phyloP scores from a whole-genome alignment of 2,113 vertebrate species.

The Turnix velox region DNA sequence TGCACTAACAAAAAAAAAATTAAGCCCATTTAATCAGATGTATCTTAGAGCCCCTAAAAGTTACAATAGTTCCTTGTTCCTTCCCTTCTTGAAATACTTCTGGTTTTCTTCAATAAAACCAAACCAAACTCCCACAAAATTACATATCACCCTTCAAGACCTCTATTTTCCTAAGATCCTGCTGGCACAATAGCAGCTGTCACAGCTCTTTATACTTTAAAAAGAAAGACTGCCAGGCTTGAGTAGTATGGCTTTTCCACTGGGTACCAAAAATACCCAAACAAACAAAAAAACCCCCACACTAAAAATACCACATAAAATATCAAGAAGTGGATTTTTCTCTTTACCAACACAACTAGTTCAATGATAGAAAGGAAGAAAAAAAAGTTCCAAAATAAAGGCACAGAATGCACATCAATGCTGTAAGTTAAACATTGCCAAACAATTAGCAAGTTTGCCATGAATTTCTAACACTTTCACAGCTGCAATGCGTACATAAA shows the following conservation, averaged over 20 bases:
- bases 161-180: neutral
- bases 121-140: neutral
- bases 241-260: neutral
- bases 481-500: neutral
- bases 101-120: neutral
- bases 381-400: neutral
- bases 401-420: neutral
- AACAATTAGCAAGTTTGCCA: neutral
- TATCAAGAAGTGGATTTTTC: fast-evolving
- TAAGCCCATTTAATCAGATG: neutral
- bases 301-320: neutral
- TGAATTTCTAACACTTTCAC: neutral
- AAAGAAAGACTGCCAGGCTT: neutral
- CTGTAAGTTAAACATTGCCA: neutral
- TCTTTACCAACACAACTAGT: neutral
- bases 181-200: fast-evolving
- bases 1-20: neutral
- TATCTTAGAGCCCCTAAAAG: neutral
- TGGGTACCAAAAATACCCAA: neutral
- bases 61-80: neutral
- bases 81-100: neutral
- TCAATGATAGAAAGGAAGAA: neutral
- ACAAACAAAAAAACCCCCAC: no score
- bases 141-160: neutral
- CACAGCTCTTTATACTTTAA: neutral